Base-by-base conservation (phyloP, 2,797 vertebrate species). In the Lacerta bilineata region DNA sequence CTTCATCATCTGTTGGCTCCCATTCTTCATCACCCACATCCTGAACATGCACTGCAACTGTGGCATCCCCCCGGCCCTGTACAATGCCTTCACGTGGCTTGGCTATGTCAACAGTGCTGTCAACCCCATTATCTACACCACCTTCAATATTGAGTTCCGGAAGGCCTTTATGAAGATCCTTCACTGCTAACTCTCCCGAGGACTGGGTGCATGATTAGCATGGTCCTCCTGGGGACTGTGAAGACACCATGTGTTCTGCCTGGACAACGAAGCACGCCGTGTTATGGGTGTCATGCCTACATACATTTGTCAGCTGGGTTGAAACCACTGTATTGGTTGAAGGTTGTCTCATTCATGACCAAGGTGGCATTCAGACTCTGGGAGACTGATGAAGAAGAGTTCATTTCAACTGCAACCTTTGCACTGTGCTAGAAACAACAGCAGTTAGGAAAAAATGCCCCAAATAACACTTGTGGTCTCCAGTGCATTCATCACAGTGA, bases 131-230 rank as follows among this genome's bases (percentile, higher is more conserved):
- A 99, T 99, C 93, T 99, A 99, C 95, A 99, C 99, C 81, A 99
- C 99, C 91, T 99, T 99, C 96, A 99, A 99, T 94, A 96, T 99
- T 0, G 99, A 99, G 95, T 99, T 99, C 95, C 97, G 99, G 95
- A 99, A 99, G 96, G 99, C 99, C 89, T 99, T 99, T 97, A 97
- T 99, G 95, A 99, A 99, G 97, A 99, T 99, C 95, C 97, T 99
- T 93, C 99, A 99, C 96, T 99, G 99, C 96, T 99, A 97, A 97
- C 41, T 77, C 93, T 23, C 50, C 91, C 1, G 83, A 93, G 86
- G 83, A 0, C 50, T 91, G 8, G 39, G 15, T 25, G 8, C n/a
- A 17, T 23, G 68, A 29, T 64, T 74, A 11, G 4, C 72, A 3
- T n/a, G 23, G 64, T n/a, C 2, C 7, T 46, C 39, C 0, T 8